Conservation (phyloP, 2,888 invertebrate genomes). For the Apamea anceps region DNA sequence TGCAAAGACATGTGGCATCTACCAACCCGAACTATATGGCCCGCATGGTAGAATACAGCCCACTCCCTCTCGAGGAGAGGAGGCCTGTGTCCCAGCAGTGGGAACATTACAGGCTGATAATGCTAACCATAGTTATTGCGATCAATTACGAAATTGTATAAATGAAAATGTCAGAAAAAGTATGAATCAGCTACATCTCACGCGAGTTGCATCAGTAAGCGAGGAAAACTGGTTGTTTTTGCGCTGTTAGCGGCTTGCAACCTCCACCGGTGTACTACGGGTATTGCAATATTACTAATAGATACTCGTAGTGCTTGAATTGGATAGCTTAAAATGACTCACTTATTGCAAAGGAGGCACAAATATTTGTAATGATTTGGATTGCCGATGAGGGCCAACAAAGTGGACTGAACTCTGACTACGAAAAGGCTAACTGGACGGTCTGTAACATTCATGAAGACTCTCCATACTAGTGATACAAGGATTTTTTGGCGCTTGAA, state of each 20-base stretch:
- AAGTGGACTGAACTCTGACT: neutral
- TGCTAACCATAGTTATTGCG: neutral
- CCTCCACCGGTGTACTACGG: constrained; percentile 13
- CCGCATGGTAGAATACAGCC: neutral
- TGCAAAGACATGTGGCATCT: neutral
- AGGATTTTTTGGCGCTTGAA: neutral
- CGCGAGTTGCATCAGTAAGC: constrained; percentile 45
- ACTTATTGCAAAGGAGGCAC: constrained; percentile 27
- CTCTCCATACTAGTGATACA: neutral
- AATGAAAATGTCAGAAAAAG: constrained; percentile 43
- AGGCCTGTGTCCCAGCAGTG: too few relatives aligned
- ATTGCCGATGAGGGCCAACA: neutral
- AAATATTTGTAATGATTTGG: constrained; percentile 1
- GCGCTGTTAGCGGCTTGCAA: constrained; percentile 34
- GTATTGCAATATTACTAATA: constrained; percentile 43
- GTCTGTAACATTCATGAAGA: neutral
- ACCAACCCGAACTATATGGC: neutral
- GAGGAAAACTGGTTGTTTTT: constrained; percentile 52
- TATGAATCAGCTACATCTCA: constrained; percentile 48
- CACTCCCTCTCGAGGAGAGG: neutral
- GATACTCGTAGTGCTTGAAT: constrained; percentile 13
- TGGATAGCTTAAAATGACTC: constrained; percentile 31
- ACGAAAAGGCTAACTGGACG: too few relatives aligned
- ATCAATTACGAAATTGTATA: neutral
- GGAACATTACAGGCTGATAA: too few relatives aligned